Evolutionary conservation across 1,140 invertebrate species (phyloP), one percentile per base, ranked within the genome.

Genomic region (Goniozus legneri): DNA sequence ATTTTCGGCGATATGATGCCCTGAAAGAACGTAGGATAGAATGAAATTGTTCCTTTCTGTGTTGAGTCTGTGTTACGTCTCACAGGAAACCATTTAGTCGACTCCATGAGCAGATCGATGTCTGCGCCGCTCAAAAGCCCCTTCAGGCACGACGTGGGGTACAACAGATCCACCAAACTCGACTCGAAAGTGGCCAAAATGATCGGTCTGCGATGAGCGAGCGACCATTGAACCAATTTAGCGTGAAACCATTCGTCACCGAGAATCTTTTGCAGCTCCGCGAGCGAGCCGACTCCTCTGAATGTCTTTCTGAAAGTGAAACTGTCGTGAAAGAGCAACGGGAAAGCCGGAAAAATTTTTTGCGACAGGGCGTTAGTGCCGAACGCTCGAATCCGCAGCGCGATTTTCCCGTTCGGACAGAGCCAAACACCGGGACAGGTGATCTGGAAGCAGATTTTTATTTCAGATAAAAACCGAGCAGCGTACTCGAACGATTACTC

Each of bases 401-500:
- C 81, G 8, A 86, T 77, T 63, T 80, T 79, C 2, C 85, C 86
- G 69, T 83, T 85, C 41, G 84, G 81, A 69, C 85, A 87, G 2
- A 88, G 56, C 83, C 84, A 87, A 20, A 87, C 85, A 21, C 86
- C 86, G 8, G 86, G 86, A 73, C 85, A 87, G 50, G 82, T 82
- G 19, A 87, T 75, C 84, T 87, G 51, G 24, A 75, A 68, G 24
- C 2, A 22, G 33, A 33, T 3, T 27, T 15, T 30, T 12, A 35
- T 24, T 39, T 14, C 3, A 34, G 1, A 21, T 31, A 38, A 19
- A 42, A 31, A 14, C 37, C 1, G 41, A 42, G 33, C 40, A 43
- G 6, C 16, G 21, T 27, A 40, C 38, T 3, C 0, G 19, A 45
- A 27, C 15, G 6, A 27, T 43, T 61, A 65, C 65, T 60, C 59